These are phyloP conservation scores for Ciconia maguari DNA, from an alignment of 2,113 vertebrate genomes.

Conservation along the genomic window DNA sequence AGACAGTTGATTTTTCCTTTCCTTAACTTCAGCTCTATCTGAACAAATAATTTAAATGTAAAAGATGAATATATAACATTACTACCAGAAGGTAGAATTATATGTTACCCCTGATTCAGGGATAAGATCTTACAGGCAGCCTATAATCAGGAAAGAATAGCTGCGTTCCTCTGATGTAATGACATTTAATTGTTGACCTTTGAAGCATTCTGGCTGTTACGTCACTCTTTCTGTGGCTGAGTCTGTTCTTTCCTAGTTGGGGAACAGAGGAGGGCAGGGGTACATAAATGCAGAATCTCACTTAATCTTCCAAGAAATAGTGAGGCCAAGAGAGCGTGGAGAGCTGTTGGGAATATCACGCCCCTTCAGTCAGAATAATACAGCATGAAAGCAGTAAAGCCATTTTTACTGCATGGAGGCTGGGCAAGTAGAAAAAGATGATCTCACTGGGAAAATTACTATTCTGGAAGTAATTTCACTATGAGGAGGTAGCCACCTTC, in stretches of 20 bases:
- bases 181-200: background rate
- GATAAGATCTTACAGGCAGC: background rate
- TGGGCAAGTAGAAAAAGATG: background rate
- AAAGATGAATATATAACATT: background rate
- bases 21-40: background rate
- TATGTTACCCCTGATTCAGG: background rate
- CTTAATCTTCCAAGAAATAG: background rate
- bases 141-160: background rate
- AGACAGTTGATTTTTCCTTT: background rate
- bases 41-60: background rate
- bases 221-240: background rate
- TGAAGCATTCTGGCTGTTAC: background rate
- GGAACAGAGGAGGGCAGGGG: background rate
- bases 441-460: background rate
- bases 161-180: background rate
- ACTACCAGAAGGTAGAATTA: background rate
- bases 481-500: background rate
- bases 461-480: background rate
- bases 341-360: background rate
- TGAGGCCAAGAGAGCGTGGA: rapidly evolving
- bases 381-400: background rate
- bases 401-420: background rate
- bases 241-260: background rate
- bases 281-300: background rate
- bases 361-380: background rate